phyloP scores from a whole-genome alignment of 2,888 invertebrate species.

The Lacanobia oleracea region DNA sequence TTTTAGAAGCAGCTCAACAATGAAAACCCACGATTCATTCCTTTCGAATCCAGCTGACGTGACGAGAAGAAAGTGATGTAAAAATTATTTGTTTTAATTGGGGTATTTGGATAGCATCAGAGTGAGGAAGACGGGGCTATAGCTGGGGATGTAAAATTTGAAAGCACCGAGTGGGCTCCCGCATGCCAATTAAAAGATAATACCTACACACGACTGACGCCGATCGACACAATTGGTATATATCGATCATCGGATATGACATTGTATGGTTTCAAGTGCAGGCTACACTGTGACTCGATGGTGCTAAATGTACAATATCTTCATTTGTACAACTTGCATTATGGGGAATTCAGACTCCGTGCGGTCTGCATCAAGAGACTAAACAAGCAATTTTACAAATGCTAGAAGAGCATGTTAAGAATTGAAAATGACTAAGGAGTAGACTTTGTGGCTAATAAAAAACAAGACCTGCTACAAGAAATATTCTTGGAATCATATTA shows the following conservation, averaged over 20 bases:
- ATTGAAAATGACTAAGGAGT: background rate
- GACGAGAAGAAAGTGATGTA: slow-evolving; percentile 2
- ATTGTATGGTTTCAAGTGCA: slow-evolving; percentile 4
- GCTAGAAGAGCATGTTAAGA: background rate
- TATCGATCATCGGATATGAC: background rate
- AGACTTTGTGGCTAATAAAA: background rate
- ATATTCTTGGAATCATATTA: slow-evolving; percentile 8
- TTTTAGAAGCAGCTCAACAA: background rate
- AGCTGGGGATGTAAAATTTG: background rate
- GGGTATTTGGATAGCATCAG: background rate
- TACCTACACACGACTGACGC: background rate
- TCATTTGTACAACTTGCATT: background rate
- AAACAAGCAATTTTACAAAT: background rate
- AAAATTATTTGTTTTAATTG: background rate
- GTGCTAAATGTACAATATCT: background rate
- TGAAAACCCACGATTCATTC: background rate
- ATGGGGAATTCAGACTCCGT: background rate
- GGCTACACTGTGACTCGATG: background rate
- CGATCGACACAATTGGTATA: slow-evolving; percentile 8
- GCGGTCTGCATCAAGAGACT: background rate
- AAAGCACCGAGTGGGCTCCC: slow-evolving; percentile 3
- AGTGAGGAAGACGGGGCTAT: background rate
- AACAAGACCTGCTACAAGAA: background rate
- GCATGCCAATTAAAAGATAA: slow-evolving; percentile 14
- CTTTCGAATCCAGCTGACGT: slow-evolving; percentile 7